Evolutionary conservation across 2,113 vertebrate genomes (phyloP).

Genomic region (Bombycilla garrulus): DNA sequence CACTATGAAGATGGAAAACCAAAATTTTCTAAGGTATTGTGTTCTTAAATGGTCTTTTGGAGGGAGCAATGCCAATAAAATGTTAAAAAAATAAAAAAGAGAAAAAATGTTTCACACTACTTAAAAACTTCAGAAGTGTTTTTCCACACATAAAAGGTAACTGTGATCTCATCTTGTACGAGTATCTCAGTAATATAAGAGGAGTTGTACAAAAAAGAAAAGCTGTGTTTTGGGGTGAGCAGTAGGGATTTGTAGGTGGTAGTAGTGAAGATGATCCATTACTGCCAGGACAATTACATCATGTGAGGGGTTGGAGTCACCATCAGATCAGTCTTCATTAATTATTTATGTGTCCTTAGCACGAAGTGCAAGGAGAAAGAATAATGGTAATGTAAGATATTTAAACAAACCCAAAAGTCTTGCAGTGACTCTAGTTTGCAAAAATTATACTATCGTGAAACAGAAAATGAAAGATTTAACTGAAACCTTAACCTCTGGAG

Average conservation of each 20-base stretch:
- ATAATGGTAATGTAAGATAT: neutral
- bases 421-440: neutral
- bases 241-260: neutral
- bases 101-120: neutral
- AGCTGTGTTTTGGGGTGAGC: neutral
- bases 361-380: neutral
- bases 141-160: neutral
- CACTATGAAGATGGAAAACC: slow-evolving; percentile 89
- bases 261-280: neutral
- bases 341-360: neutral
- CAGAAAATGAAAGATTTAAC: neutral
- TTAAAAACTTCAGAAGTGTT: neutral
- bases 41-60: neutral
- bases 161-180: neutral
- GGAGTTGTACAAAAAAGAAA: neutral
- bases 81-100: neutral
- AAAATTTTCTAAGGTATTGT: slow-evolving; percentile 88
- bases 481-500: neutral
- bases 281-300: neutral
- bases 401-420: neutral
- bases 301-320: neutral
- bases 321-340: neutral
- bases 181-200: neutral
- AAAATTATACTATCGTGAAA: neutral
- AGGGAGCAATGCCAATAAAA: neutral